These are phyloP conservation scores for Sitophilus oryzae DNA, from an alignment of 1,140 invertebrate species.

Conservation along the genomic window DNA sequence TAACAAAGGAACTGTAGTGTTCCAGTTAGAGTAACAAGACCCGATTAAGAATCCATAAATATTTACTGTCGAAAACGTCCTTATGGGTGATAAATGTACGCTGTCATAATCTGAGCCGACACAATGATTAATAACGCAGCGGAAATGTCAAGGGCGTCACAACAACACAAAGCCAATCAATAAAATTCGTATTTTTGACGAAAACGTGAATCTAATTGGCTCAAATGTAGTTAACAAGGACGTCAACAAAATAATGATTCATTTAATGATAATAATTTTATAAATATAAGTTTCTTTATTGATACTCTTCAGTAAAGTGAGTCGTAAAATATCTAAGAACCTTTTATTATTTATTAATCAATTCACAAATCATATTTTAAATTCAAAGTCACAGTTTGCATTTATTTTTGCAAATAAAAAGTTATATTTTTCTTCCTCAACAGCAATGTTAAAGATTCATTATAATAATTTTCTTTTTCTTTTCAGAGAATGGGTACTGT, in stretches of 20 bases:
- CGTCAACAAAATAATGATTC: not conserved
- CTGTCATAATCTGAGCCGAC: not conserved
- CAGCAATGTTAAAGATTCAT: no score
- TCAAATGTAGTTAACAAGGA: not conserved
- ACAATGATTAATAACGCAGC: not conserved
- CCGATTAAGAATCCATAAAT: not conserved
- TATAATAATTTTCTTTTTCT: constrained; percentile 20
- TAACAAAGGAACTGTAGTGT: not conserved
- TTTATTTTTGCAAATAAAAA: no score
- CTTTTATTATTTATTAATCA: no score
- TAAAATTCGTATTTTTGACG: not conserved
- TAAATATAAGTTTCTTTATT: no score
- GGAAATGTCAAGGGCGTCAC: not conserved
- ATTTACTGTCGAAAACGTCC: not conserved
- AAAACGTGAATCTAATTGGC: not conserved
- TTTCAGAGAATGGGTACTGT: constrained; percentile 77
- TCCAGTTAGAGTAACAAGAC: not conserved
- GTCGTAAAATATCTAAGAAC: no score
- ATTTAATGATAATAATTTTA: no score
- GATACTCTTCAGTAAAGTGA: no score
- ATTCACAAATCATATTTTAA: no score
- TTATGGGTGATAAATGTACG: not conserved
- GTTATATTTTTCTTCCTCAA: no score
- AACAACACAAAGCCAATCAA: not conserved
- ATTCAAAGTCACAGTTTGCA: no score